Evolutionary conservation across 2,797 vertebrate genomes (phyloP), one percentile per base, ranked within the genome.

Genomic region (Mycteria americana): DNA sequence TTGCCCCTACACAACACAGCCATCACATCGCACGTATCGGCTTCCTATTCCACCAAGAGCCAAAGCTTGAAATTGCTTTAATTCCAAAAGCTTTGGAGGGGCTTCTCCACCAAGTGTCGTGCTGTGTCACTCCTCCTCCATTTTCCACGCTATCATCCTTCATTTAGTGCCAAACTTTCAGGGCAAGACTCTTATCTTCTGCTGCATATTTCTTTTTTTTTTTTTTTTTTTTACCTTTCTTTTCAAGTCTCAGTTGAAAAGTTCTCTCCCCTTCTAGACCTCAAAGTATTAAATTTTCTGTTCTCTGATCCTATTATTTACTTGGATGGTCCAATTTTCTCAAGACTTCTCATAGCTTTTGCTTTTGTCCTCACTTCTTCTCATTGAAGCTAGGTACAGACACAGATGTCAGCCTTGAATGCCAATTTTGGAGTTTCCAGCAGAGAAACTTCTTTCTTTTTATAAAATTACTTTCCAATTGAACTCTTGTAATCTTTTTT

Each of bases 11-110:
- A 25, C 70, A 74, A 2, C 19, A 13, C 48, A 86, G 37, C 35
- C n/a, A 28, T 8, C 19, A 15, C 30, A 51, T 33, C n/a, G 11
- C 62, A 30, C 8, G 4, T 6, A 5, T 0, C 22, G 19, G 2
- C 46, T 41, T 67, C n/a, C n/a, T 46, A 0, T 14, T 77, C 67
- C 56, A 45, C 27, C 9, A 33, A 35, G 10, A 31, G 37, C 13
- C 25, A 68, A 67, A 74, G 14, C 31, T 18, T 27, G 54, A 51
- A 79, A 57, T 9, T 23, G 11, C 24, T 63, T 92, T 13, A 4
- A 3, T 79, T 57, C 27, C 63, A 35, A 43, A 57, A 54, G 72
- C n/a, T 83, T 37, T 77, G 60, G 35, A 56, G 30, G 4, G 23
- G 17, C 7, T 89, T 7, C 41, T 64, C 15, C 56, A 18, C 22